Percentiles rank a stretch among this genome's conserved stretches.
Conservation (phyloP, 2,113 vertebrate species). For the Sorex araneus region DNA sequence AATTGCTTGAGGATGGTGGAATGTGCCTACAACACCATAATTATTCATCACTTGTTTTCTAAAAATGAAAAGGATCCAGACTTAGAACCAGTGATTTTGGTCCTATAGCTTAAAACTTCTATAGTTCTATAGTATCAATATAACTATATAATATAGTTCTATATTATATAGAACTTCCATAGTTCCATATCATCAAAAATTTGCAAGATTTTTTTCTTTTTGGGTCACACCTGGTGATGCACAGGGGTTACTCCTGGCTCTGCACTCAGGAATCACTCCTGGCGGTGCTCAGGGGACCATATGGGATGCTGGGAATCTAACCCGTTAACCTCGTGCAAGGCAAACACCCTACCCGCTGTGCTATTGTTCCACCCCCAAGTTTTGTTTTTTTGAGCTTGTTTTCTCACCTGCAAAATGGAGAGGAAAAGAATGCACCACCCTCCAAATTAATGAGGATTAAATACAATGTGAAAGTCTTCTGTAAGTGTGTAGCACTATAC, state of each 20-base stretch:
- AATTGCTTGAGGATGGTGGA: neutral
- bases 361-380: too few species aligned
- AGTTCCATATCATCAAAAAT: neutral
- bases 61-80: neutral
- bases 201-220: neutral
- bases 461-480: neutral
- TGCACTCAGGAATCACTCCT: too few species aligned
- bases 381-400: slow-evolving; percentile 8
- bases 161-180: too few species aligned
- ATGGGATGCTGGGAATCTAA: too few species aligned
- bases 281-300: too few species aligned
- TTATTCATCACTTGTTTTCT: neutral
- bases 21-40: neutral
- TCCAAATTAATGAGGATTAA: neutral
- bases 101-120: neutral
- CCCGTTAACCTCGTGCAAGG: too few species aligned
- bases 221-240: too few species aligned
- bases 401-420: slow-evolving; percentile 13
- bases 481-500: neutral
- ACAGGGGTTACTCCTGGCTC: too few species aligned
- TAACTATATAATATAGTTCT: too few species aligned
- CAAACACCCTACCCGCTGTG: too few species aligned
- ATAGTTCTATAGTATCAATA: too few species aligned
- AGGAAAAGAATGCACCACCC: neutral
- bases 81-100: slow-evolving; percentile 13